phyloP scores from a whole-genome alignment of 2,888 invertebrate genomes.

The Drosophila suboccidentalis region DNA sequence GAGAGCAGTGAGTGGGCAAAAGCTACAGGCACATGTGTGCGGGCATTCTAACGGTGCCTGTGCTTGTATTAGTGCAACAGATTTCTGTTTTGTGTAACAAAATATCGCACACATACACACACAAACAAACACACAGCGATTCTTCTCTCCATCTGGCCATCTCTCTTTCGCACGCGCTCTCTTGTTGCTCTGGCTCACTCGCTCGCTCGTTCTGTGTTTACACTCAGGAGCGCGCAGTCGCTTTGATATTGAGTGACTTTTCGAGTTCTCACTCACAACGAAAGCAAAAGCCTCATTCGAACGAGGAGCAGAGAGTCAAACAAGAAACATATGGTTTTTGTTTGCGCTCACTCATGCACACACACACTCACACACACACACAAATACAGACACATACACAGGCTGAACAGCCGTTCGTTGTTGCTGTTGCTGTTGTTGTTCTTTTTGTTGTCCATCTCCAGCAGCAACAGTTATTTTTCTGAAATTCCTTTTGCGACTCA shows the following conservation, averaged over 20 bases:
- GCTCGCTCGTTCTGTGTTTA: conserved; percentile 10
- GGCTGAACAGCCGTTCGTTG: conserved; percentile 41
- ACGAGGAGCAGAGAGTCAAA: conserved; percentile 43
- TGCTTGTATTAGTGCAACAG: conserved; percentile 62
- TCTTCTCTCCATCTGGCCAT: conserved; percentile 15
- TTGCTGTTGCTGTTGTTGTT: conserved; percentile 44
- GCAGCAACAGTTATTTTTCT: conserved; percentile 78
- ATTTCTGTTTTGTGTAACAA: conserved; percentile 77
- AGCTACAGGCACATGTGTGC: conserved; percentile 32
- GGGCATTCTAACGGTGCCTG: conserved; percentile 64
- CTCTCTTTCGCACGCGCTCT: conserved; percentile 31
- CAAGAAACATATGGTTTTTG: conserved; percentile 79
- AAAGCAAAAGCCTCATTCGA: conserved; percentile 73
- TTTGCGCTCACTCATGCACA: conserved; percentile 63
- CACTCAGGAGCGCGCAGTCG: conserved; percentile 70
- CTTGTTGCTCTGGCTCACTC: conserved; percentile 12
- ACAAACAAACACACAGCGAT: not conserved
- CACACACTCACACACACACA: conserved; percentile 23
- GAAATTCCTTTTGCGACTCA: conserved; percentile 54
- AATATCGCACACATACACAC: conserved; percentile 70
- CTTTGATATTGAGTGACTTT: conserved; percentile 54
- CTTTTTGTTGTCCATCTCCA: conserved; percentile 38
- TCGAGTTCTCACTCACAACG: conserved; percentile 64
- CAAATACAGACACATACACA: conserved; percentile 22
- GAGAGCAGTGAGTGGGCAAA: conserved; percentile 37